Conservation (phyloP, 2,888 invertebrate species). For the Fragum sueziense region DNA sequence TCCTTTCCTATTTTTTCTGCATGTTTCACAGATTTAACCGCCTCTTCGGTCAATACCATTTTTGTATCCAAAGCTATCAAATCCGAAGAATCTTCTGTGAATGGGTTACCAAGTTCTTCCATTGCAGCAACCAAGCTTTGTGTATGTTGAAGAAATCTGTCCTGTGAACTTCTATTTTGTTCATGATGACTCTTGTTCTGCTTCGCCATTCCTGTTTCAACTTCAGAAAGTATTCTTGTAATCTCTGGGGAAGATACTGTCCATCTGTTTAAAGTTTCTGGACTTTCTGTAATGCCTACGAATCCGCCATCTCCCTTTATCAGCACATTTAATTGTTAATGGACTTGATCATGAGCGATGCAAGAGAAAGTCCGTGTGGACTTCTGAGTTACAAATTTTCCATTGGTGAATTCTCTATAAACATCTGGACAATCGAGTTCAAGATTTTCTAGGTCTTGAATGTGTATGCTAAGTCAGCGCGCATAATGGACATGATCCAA, state of each 20-base stretch:
- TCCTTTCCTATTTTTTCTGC: not conserved
- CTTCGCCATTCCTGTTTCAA: conserved; percentile 20
- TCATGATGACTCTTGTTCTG: conserved; percentile 5
- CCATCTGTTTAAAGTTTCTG: conserved; percentile 63
- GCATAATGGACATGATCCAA: conserved; percentile 60
- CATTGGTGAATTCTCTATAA: conserved; percentile 50
- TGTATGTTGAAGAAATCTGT: not conserved
- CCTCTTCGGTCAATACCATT: not conserved
- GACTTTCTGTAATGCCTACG: conserved; percentile 65
- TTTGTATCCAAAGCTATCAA: conserved; percentile 35
- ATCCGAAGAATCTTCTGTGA: conserved; percentile 9
- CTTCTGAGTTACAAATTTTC: conserved; percentile 61
- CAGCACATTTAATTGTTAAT: conserved; percentile 61
- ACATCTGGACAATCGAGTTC: conserved; percentile 55
- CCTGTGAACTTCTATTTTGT: conserved; percentile 25
- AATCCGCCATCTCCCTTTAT: conserved; percentile 69
- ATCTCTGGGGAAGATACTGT: conserved; percentile 66
- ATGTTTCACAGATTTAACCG: not conserved
- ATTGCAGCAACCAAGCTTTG: conserved; percentile 9
- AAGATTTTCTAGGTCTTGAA: conserved; percentile 59
- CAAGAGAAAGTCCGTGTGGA: conserved; percentile 43
- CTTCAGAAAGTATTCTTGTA: conserved; percentile 39
- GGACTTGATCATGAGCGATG: conserved; percentile 60
- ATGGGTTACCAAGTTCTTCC: not conserved
- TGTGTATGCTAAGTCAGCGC: conserved; percentile 63